These are phyloP conservation scores for Pollachius pollachius DNA, from an alignment of 2,113 vertebrate genomes.

Conservation along the genomic window DNA sequence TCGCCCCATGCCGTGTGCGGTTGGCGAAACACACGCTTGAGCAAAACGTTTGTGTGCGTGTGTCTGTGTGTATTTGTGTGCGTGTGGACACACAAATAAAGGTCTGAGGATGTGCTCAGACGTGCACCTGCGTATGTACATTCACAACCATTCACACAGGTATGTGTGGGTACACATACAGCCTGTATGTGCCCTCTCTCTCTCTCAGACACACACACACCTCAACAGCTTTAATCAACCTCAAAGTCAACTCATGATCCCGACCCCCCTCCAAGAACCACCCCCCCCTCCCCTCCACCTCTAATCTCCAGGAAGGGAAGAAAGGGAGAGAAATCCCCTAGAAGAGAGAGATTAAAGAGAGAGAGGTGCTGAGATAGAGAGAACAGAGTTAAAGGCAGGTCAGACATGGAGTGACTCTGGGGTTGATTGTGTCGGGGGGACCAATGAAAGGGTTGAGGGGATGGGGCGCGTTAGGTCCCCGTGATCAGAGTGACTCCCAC, in stretches of 20 bases:
- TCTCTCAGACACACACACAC: slow-evolving; percentile 19
- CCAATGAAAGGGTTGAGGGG: slow-evolving; percentile 49
- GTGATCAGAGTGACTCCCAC: slow-evolving; percentile 69
- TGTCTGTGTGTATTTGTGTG: slow-evolving; percentile 34
- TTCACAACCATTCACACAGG: too few relatives aligned
- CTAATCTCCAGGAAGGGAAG: slow-evolving; percentile 26
- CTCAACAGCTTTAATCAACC: slow-evolving; percentile 45
- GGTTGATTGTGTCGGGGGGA: slow-evolving; percentile 44
- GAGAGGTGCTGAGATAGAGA: slow-evolving; percentile 8
- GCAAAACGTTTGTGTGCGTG: slow-evolving; percentile 2
- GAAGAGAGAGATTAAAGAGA: slow-evolving; percentile 46
- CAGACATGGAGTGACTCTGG: slow-evolving; percentile 38
- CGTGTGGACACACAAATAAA: not conserved
- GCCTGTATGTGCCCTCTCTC: too few relatives aligned
- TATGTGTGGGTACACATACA: too few relatives aligned
- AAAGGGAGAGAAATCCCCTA: slow-evolving; percentile 8
- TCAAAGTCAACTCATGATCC: slow-evolving; percentile 53
- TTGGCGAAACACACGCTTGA: too few relatives aligned
- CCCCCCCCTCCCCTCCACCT: slow-evolving; percentile 16
- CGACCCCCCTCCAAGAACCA: slow-evolving; percentile 24
- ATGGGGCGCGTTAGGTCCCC: slow-evolving; percentile 66
- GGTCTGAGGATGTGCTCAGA: too few relatives aligned
- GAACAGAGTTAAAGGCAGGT: slow-evolving; percentile 21
- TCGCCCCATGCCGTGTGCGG: too few relatives aligned
- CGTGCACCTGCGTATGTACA: too few relatives aligned